A percentile compares a stretch with the other conserved stretches of the same genome.
These are phyloP conservation scores for Xanthorhoe spadicearia DNA, from an alignment of 2,888 invertebrate genomes.

Conservation along the genomic window DNA sequence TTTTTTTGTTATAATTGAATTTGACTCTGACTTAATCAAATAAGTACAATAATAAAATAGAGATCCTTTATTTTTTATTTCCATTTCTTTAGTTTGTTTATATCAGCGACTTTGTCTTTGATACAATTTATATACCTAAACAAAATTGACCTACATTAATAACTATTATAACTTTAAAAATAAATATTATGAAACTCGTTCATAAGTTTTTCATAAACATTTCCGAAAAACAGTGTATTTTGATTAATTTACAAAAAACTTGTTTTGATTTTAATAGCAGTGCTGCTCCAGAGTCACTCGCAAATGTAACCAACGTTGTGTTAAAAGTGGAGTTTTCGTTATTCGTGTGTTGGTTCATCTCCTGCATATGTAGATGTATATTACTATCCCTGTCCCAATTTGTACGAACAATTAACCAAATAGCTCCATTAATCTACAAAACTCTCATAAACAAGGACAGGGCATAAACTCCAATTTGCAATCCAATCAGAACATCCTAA, in stretches of 20 bases:
- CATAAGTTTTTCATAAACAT: conserved; percentile 22
- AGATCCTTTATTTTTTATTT: too few relatives aligned
- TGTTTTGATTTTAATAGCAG: conserved; percentile 16
- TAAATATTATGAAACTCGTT: conserved; percentile 18
- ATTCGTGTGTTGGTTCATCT: not conserved
- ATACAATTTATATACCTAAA: too few relatives aligned
- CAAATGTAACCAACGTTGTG: conserved; percentile 10
- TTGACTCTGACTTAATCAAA: too few relatives aligned
- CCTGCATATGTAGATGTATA: not conserved
- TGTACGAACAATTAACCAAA: conserved; percentile 36
- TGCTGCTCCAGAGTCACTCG: conserved; percentile 12
- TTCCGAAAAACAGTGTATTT: conserved; percentile 15
- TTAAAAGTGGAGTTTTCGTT: not conserved
- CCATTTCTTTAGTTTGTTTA: too few relatives aligned
- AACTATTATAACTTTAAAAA: not conserved
- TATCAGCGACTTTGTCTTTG: too few relatives aligned
- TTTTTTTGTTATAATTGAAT: too few relatives aligned
- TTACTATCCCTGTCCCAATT: conserved; percentile 9
- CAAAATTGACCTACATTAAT: too few relatives aligned
- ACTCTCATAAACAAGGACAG: conserved; percentile 36
- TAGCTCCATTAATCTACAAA: conserved; percentile 36
- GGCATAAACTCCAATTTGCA: conserved; percentile 41
- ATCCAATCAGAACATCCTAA: conserved; percentile 40
- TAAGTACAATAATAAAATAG: too few relatives aligned
- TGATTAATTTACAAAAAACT: conserved; percentile 19